Evolutionary conservation across 2,113 vertebrate species (phyloP).

Genomic region (Platanista minor): DNA sequence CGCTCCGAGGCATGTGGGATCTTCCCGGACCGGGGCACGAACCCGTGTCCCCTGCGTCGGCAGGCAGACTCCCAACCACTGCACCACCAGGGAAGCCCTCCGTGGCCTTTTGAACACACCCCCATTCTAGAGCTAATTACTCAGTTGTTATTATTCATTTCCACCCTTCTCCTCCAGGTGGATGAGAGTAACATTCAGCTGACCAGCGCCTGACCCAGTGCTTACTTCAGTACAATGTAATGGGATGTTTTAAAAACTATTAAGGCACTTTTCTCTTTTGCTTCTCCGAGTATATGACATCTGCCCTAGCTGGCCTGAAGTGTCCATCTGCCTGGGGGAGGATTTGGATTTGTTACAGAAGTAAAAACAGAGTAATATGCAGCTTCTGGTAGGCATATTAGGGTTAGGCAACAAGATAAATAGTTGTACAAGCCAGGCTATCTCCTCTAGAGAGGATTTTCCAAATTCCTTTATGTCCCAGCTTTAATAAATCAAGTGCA

Average conservation of each 20-base stretch:
- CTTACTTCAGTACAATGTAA: background rate
- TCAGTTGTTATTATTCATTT: background rate
- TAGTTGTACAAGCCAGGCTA: background rate
- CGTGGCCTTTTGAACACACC: background rate
- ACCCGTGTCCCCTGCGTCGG: no score
- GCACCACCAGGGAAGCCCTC: no score
- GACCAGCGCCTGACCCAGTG: background rate
- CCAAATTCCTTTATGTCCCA: background rate
- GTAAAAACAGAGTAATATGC: background rate
- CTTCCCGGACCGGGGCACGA: no score
- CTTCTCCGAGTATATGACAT: background rate
- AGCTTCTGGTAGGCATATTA: background rate
- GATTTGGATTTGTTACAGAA: background rate
- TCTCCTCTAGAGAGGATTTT: background rate
- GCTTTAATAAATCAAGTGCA: background rate
- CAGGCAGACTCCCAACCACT: no score
- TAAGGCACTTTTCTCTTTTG: background rate
- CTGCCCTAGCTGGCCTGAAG: background rate
- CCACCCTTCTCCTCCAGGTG: background rate
- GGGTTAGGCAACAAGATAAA: background rate
- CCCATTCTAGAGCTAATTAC: background rate
- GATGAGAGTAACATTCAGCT: background rate
- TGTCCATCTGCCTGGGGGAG: background rate
- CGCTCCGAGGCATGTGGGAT: no score
- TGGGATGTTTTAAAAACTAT: background rate